Evolutionary conservation across 2,888 invertebrate genomes (phyloP).

Genomic region (Heteropelma amictum): DNA sequence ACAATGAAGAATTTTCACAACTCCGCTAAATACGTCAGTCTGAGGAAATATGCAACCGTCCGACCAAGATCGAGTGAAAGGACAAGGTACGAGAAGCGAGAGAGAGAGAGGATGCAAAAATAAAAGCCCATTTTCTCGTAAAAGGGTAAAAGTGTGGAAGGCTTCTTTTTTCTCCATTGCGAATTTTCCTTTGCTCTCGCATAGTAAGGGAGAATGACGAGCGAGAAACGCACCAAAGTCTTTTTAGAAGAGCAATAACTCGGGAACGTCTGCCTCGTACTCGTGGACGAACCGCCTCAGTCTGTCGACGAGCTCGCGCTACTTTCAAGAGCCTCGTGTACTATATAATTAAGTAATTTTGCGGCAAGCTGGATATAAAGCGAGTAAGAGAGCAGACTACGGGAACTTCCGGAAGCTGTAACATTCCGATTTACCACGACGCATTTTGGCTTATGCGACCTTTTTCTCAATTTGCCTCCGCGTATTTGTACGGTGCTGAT

Average conservation of each 20-base stretch:
- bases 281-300: constrained; percentile 25
- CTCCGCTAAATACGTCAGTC: constrained; percentile 5
- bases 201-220: neutral
- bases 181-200: constrained; percentile 8
- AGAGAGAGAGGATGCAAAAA: constrained; percentile 6
- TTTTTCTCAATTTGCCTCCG: constrained; percentile 9
- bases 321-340: constrained; percentile 45
- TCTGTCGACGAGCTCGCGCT: constrained; percentile 47
- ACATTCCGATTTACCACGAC: constrained; percentile 7
- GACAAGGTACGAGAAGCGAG: neutral
- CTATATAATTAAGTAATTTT: constrained; percentile 54
- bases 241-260: constrained; percentile 50
- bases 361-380: constrained; percentile 31
- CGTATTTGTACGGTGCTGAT: neutral
- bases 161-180: constrained; percentile 2
- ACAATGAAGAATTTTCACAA: constrained; percentile 40
- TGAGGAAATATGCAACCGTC: constrained; percentile 17
- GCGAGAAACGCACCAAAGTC: constrained; percentile 28
- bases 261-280: constrained; percentile 45
- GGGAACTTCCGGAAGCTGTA: constrained; percentile 36
- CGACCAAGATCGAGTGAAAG: constrained; percentile 7
- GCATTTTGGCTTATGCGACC: constrained; percentile 20
- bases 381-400: neutral
- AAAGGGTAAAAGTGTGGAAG: constrained; percentile 47
- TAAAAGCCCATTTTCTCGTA: constrained; percentile 12